Evolutionary conservation across 1,140 invertebrate genomes (phyloP), one percentile per base, ranked within the genome.

Genomic region (Drosophila takahashii): DNA sequence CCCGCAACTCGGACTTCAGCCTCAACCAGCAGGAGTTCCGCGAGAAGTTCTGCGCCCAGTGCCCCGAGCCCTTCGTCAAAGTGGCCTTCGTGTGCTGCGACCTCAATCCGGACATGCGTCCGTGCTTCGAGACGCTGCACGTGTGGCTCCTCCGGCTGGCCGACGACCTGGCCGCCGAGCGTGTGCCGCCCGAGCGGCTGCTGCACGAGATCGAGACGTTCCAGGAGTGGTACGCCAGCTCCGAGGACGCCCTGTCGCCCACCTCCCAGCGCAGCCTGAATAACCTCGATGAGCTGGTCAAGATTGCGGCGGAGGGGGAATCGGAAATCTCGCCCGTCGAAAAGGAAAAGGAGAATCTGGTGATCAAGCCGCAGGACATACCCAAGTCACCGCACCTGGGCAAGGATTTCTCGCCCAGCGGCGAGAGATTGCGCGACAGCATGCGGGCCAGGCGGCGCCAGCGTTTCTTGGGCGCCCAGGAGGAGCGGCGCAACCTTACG

Each of bases 1-100:
- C 98, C 1, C 93, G 97, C 29, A 97, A 97, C 0, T 95, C 95
- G 41, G 97, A 98, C 92, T 99, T 98, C 91, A 97, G 97, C 5
- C 93, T 99, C 1, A 98, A 98, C 93, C 96, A 97, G 90, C 94
- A 95, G 67, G 94, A 95, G 0, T 99, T 98, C 86, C 94, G 95
- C 37, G 96, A 97, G 62, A 97, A 97, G 91, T 98, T 97, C 92
- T 98, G 98, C 91, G 77, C 93, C n/a, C 94, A 94, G 69, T 98
- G 97, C 91, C 97, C 98, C 0, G 96, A 98, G 87, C 94, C 95
- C 0, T 97, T 98, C 89, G 97, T 97, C 81, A 95, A 95, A 80
- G 94, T 98, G 52, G 97, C 97, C 26, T 97, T 98, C 89, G 93
- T 97, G 11, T 98, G 97, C 90, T 97, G 96, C 83, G 96, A 98